These are phyloP conservation scores for Gephyroberyx darwinii DNA, from an alignment of 2,797 vertebrate genomes.

Conservation along the genomic window DNA sequence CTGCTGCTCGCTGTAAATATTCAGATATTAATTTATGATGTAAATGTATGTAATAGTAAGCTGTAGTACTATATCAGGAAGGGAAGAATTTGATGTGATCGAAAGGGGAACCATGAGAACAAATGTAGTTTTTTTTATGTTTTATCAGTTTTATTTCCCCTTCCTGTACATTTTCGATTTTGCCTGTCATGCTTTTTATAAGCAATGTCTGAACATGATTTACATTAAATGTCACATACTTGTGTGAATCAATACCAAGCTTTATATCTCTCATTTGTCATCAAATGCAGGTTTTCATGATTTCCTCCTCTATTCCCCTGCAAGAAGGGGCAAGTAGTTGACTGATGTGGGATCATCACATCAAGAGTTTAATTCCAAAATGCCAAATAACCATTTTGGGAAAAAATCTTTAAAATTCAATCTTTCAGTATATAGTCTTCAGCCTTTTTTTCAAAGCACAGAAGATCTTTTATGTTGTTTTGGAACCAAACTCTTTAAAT, in stretches of 20 bases:
- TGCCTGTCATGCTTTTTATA: conserved; percentile 32
- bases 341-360: no score
- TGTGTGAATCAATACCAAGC: conserved; percentile 2
- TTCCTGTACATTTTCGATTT: conserved; percentile 33
- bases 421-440: no score
- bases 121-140: conserved; percentile 16
- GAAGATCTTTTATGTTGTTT: neutral
- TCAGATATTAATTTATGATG: neutral
- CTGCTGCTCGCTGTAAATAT: conserved; percentile 15
- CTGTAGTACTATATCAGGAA: conserved; percentile 8
- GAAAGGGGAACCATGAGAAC: neutral
- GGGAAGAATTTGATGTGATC: conserved; percentile 7
- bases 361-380: no score
- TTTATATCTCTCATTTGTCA: conserved; percentile 22
- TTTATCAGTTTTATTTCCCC: conserved; percentile 24
- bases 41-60: neutral
- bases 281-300: neutral
- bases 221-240: conserved; percentile 24
- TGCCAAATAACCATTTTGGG: no score
- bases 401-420: no score
- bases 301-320: no score
- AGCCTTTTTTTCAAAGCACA: neutral
- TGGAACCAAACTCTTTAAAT: neutral
- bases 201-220: conserved; percentile 17
- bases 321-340: no score